Evolutionary conservation across 2,797 vertebrate genomes (phyloP), one percentile per base, ranked within the genome.

Genomic region (Sternarchorhynchus goeldii): DNA sequence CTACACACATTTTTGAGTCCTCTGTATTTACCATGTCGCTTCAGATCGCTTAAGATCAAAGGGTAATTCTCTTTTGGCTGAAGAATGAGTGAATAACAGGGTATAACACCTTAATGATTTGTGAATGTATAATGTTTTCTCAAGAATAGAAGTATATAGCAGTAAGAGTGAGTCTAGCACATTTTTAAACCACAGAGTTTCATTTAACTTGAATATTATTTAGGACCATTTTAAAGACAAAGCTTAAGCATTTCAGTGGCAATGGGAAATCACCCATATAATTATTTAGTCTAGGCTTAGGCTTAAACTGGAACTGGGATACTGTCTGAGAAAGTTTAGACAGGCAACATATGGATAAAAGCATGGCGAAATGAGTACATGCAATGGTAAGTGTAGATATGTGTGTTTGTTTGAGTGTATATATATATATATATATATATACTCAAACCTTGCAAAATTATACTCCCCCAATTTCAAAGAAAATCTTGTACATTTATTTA

Each of bases 401-500:
- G 36, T 39, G 7, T 7, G 7, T 5, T 5, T 4, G 7, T 39
- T 4, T 39, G 36, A 5, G 36, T 39, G 34, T 36, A 36, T 36
- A 36, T 36, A 36, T 36, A 36, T 36, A 36, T 36, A 45, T 45
- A 45, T 4, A 34, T 18, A 76, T 31, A 18, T 5, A 62, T 57
- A n/a, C 12, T 17, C 50, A 6, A 65, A 66, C 25, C 45, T 10
- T 58, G 2, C 72, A 75, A 60, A 75, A 77, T 66, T 59, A 77
- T 50, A 79, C 18, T 32, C 56, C 64, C 75, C 58, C 21, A 18
- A 36, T 67, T 63, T 74, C 39, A 78, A 80, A 57, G 73, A 78
- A 60, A 12, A 16, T 87, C 73, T 85, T 83, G 79, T 86, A 90
- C 82, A 91, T 92, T 91, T 93, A 93, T 92, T 93, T 90, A 85